phyloP scores from a whole-genome alignment of 2,888 invertebrate genomes.

The Torymus texanus region DNA sequence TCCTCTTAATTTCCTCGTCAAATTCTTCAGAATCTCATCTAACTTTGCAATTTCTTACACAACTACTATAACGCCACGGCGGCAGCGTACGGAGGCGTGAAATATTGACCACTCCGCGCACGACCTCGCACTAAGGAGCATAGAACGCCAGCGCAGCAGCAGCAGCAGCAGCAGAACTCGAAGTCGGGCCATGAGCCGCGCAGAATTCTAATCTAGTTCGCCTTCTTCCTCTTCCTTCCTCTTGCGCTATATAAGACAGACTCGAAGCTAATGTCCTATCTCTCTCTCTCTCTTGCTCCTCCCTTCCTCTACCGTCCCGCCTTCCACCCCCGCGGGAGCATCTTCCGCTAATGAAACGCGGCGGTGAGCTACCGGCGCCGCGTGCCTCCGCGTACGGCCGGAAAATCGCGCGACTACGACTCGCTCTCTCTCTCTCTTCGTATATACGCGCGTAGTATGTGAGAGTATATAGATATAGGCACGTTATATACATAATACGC shows the following conservation, averaged over 20 bases:
- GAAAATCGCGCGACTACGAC: slow-evolving; percentile 30
- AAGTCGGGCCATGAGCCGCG: slow-evolving; percentile 42
- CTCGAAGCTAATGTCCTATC: slow-evolving; percentile 38
- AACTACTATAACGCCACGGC: slow-evolving; percentile 1
- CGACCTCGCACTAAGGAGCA: slow-evolving; percentile 3
- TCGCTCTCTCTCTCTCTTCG: slow-evolving; percentile 37
- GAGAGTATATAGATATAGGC: slow-evolving; percentile 9
- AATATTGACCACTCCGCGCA: slow-evolving; percentile 31
- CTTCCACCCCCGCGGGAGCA: slow-evolving; percentile 68
- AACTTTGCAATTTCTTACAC: slow-evolving; percentile 45
- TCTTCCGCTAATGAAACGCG: slow-evolving; percentile 75
- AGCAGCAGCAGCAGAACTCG: slow-evolving; percentile 45
- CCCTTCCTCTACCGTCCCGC: slow-evolving; percentile 40
- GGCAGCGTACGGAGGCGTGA: slow-evolving; percentile 1
- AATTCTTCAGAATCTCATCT: slow-evolving; percentile 4
- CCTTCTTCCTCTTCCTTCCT: slow-evolving; percentile 60
- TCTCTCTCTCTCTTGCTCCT: slow-evolving; percentile 28
- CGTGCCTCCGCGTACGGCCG: slow-evolving; percentile 68
- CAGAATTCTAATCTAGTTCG: slow-evolving; percentile 72
- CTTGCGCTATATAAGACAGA: slow-evolving; percentile 36
- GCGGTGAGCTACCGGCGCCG: slow-evolving; percentile 73
- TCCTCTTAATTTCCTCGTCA: too few relatives aligned
- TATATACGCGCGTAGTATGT: slow-evolving; percentile 50
- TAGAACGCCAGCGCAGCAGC: slow-evolving; percentile 18
- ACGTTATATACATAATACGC: slow-evolving; percentile 5